Evolutionary conservation across 2,888 invertebrate genomes (phyloP).

Genomic region (Macroteleia sp.): DNA sequence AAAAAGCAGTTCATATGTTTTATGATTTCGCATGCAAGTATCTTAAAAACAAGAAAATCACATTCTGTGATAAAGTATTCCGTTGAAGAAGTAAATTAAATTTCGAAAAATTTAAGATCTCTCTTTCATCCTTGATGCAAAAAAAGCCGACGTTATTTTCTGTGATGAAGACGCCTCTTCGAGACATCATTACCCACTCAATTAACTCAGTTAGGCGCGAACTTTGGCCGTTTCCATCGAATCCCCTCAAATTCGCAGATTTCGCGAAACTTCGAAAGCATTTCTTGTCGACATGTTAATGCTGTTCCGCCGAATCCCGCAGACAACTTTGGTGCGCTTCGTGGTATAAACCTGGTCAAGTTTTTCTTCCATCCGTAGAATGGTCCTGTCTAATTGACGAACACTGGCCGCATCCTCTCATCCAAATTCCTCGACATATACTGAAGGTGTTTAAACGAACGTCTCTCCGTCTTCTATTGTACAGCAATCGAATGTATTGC

Average conservation of each 20-base stretch:
- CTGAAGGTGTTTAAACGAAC: conserved; percentile 77
- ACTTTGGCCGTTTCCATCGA: conserved; percentile 71
- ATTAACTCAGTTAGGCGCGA: conserved; percentile 73
- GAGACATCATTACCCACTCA: conserved; percentile 68
- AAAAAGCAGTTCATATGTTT: too few species aligned
- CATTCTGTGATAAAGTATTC: too few species aligned
- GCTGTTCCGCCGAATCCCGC: conserved; percentile 76
- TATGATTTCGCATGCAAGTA: too few species aligned
- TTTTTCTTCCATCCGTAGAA: conserved; percentile 74
- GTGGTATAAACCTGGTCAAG: conserved; percentile 73
- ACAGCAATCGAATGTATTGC: conserved; percentile 67
- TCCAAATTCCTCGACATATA: conserved; percentile 73
- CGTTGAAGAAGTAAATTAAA: conserved; percentile 36
- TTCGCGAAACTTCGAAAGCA: conserved; percentile 67
- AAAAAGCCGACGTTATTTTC: conserved; percentile 15
- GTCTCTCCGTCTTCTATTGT: conserved; percentile 74
- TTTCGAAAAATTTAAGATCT: conserved; percentile 31
- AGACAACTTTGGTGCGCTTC: conserved; percentile 69
- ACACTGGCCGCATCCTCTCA: conserved; percentile 53
- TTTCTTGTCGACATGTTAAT: conserved; percentile 78
- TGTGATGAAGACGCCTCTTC: conserved; percentile 65
- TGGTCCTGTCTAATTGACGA: conserved; percentile 80
- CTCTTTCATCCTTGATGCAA: conserved; percentile 15
- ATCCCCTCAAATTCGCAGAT: conserved; percentile 68
- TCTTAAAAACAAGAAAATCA: too few species aligned